Evolutionary conservation across 2,113 vertebrate species (phyloP).

Genomic region (Fulmarus glacialis): DNA sequence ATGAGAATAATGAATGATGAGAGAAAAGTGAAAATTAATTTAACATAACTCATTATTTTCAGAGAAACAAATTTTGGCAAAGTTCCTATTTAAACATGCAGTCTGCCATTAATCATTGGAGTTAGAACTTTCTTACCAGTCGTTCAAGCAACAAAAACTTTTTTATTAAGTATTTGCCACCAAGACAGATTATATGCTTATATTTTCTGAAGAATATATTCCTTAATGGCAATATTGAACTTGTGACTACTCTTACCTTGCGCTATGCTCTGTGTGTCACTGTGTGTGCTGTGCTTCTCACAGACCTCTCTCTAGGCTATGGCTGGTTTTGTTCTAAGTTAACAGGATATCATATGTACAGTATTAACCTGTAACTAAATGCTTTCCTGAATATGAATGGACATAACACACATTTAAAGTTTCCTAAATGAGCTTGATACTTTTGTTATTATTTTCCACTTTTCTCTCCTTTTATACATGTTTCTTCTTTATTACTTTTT

Average conservation of each 20-base stretch:
- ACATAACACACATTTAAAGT: neutral
- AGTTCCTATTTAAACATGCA: fast-evolving
- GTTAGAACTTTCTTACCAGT: neutral
- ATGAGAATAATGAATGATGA: slow-evolving; percentile 31
- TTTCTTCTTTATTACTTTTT: neutral
- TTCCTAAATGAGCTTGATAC: neutral
- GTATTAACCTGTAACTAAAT: neutral
- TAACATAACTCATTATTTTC: fast-evolving
- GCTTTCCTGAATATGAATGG: neutral
- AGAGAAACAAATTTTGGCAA: neutral
- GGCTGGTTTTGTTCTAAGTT: neutral
- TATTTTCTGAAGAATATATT: neutral
- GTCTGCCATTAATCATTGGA: neutral
- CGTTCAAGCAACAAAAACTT: no score
- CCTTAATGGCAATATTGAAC: neutral
- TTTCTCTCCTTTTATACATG: neutral
- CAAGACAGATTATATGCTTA: neutral
- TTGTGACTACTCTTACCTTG: neutral
- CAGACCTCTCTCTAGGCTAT: neutral
- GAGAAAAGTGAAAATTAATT: neutral
- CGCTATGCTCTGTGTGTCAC: fast-evolving
- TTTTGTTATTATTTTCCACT: neutral
- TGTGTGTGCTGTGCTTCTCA: neutral
- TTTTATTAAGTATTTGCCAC: neutral
- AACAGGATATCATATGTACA: fast-evolving